phyloP scores from a whole-genome alignment of 2,113 vertebrate species.

The Siniperca chuatsi region DNA sequence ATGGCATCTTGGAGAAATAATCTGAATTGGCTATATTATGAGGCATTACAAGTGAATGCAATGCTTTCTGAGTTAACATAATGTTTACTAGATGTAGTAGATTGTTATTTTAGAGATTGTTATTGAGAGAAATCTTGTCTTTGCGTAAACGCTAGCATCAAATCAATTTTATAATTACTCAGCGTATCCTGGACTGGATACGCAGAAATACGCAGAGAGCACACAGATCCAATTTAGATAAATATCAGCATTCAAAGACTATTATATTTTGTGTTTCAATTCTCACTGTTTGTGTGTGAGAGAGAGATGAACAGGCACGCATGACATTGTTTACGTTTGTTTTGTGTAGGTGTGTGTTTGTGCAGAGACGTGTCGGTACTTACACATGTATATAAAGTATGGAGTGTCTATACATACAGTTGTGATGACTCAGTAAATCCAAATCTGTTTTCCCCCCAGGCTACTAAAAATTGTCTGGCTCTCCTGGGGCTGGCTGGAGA shows the following conservation, averaged over 20 bases:
- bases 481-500: constrained; percentile 1
- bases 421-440: constrained; percentile 36
- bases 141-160: constrained; percentile 11
- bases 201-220: neutral
- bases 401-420: neutral
- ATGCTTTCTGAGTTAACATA: constrained; percentile 16
- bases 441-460: constrained; percentile 26
- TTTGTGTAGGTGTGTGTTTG: neutral
- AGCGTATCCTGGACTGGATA: neutral
- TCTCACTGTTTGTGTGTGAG: neutral
- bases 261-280: constrained; percentile 18
- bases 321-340: constrained; percentile 21
- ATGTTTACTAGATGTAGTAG: neutral
- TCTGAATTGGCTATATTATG: neutral
- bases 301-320: neutral
- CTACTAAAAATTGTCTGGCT: constrained; percentile 16
- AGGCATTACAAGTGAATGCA: neutral
- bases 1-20: neutral
- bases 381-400: constrained; percentile 6
- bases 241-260: constrained; percentile 23
- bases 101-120: constrained; percentile 13
- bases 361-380: constrained; percentile 1
- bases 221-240: constrained; percentile 45
- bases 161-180: constrained; percentile 38
- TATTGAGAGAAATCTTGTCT: constrained; percentile 18